Base-by-base conservation (phyloP, 2,888 invertebrate genomes). In the Metopia argyrocephala region DNA sequence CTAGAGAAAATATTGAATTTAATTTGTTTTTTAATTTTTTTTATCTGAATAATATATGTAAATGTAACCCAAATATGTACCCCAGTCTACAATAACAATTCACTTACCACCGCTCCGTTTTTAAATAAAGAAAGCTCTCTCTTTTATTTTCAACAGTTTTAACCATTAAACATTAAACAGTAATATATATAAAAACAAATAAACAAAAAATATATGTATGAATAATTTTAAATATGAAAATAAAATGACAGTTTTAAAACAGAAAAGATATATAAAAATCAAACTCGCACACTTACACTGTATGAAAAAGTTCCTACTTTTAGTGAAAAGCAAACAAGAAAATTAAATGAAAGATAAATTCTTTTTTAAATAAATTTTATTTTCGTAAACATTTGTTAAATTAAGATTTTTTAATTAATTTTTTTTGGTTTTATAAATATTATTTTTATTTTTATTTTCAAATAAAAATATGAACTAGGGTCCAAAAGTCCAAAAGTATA, bases 271-370 rank as follows among this genome's bases (percentile, higher is more conserved):
- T 23, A 59, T 54, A 54, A 48, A 71, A 65, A 38, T 21, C 46
- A 71, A 57, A 76, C 78, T 81, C 78, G 74, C 78, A 78, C 74
- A 78, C 78, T 78, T 70, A 81, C 73, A 74, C 73, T 81, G 78
- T 81, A 81, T 78, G 74, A 78, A 74, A 81, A 78, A 81, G 81
- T 81, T 81, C 81, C 81, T 81, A 81, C 81, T 78, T 78, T 75
- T 56, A 69, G 62, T 62, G 69, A 76, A 27, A 23, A 62, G 6
- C 21, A 56, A 69, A 69, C 31, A 38, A 54, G 25, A 45, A 20
- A 57, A 54, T 38, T 48, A 2, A n/a, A n/a, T 38, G 4, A 15
- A 31, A 38, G 52, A 50, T 61, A 70, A 28, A 70, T 52, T 50
- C 15, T 31, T 56, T 68, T 68, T 23, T 54, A 27, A 25, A 15